phyloP scores from a whole-genome alignment of 2,888 invertebrate species.

The Troides oblongomaculatus region DNA sequence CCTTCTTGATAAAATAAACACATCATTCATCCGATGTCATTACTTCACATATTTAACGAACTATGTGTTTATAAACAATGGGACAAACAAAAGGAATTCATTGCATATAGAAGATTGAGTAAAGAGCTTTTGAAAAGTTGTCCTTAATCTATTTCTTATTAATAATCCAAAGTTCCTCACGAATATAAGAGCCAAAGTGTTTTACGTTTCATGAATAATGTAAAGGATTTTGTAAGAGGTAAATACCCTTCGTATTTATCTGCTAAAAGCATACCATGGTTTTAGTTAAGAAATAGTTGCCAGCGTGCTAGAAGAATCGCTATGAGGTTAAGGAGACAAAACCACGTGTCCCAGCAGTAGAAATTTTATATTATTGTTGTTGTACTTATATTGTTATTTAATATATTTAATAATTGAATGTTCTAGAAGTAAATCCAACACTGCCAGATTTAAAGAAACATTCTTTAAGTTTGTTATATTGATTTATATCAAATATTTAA shows the following conservation, averaged over 20 bases:
- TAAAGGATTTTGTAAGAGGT: neutral
- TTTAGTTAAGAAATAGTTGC: neutral
- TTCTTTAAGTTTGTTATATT: no score
- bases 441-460: no score
- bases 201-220: neutral
- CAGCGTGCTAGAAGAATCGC: neutral
- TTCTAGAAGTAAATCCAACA: no score
- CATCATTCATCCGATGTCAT: neutral
- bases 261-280: neutral
- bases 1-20: no score
- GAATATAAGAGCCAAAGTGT: neutral
- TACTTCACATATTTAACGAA: neutral
- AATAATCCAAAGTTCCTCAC: neutral
- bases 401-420: no score
- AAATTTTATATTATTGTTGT: no score
- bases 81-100: neutral
- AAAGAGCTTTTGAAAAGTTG: neutral
- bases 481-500: no score
- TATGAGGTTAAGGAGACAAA: no score
- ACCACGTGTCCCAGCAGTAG: no score
- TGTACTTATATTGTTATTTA: no score
- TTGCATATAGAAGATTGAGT: neutral
- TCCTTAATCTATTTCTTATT: slow-evolving; percentile 16
- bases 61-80: neutral
- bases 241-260: neutral